Evolutionary conservation across 2,113 vertebrate species (phyloP).

Genomic region (Brienomyrus longianalis): DNA sequence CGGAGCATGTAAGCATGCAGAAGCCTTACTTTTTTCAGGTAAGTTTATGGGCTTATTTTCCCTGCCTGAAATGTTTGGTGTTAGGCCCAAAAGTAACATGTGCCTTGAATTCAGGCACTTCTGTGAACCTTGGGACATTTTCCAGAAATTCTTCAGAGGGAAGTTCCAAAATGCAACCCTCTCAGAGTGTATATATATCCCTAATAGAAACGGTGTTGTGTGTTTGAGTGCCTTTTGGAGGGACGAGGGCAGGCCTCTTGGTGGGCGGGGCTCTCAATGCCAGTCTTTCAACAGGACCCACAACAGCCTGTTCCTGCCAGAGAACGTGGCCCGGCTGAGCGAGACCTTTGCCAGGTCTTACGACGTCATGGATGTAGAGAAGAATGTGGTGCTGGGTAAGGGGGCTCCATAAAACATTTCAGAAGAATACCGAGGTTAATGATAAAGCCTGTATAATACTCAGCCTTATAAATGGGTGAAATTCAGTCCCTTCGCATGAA

Average conservation of each 20-base stretch:
- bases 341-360: slow-evolving; percentile 72
- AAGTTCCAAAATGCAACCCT: background rate
- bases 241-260: background rate
- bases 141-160: background rate
- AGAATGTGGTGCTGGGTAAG: slow-evolving; percentile 82
- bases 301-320: slow-evolving; percentile 80
- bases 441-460: background rate
- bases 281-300: slow-evolving; percentile 70
- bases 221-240: background rate
- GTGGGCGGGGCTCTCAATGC: background rate
- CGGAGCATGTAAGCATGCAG: background rate
- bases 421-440: background rate
- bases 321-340: slow-evolving; percentile 77
- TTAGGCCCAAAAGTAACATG: background rate
- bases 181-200: background rate
- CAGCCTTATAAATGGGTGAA: background rate
- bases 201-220: background rate
- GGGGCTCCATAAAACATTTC: background rate
- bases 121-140: background rate
- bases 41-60: background rate
- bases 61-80: background rate
- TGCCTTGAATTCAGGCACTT: background rate
- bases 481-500: background rate
- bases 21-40: background rate
- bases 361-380: slow-evolving; percentile 84